phyloP scores from a whole-genome alignment of 2,888 invertebrate species.

The Sialis lutaria region DNA sequence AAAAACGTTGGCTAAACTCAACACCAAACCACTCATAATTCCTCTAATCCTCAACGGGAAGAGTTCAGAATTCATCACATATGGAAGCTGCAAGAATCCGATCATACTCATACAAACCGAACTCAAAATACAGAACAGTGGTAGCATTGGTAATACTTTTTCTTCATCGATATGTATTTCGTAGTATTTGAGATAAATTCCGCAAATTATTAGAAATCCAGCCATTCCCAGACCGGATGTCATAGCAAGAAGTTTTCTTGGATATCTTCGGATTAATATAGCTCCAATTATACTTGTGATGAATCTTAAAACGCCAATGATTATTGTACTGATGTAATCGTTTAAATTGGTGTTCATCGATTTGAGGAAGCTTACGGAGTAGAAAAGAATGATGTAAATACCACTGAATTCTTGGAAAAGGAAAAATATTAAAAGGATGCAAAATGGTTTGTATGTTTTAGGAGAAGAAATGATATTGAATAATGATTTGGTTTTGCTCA shows the following conservation, averaged over 20 bases:
- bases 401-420: conserved; percentile 55
- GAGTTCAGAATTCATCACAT: conserved; percentile 58
- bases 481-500: no score
- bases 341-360: conserved; percentile 43
- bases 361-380: conserved; percentile 52
- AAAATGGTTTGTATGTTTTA: conserved; percentile 48
- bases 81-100: conserved; percentile 54
- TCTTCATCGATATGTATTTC: conserved; percentile 17
- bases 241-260: conserved; percentile 42
- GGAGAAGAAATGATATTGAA: conserved; percentile 24
- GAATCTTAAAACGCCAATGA: conserved; percentile 46
- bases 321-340: conserved; percentile 49
- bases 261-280: conserved; percentile 42
- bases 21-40: conserved; percentile 49
- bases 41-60: conserved; percentile 51
- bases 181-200: conserved; percentile 21
- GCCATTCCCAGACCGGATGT: conserved; percentile 47
- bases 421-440: conserved; percentile 44
- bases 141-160: conserved; percentile 21
- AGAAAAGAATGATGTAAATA: conserved; percentile 54
- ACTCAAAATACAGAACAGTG: conserved; percentile 40
- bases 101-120: conserved; percentile 60
- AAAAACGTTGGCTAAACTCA: conserved; percentile 48
- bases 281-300: conserved; percentile 50
- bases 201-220: conserved; percentile 32